A percentile compares a stretch with the other conserved stretches of the same genome.
Evolutionary conservation across 1,140 invertebrate genomes (phyloP).

Genomic region (Halesus radiatus): DNA sequence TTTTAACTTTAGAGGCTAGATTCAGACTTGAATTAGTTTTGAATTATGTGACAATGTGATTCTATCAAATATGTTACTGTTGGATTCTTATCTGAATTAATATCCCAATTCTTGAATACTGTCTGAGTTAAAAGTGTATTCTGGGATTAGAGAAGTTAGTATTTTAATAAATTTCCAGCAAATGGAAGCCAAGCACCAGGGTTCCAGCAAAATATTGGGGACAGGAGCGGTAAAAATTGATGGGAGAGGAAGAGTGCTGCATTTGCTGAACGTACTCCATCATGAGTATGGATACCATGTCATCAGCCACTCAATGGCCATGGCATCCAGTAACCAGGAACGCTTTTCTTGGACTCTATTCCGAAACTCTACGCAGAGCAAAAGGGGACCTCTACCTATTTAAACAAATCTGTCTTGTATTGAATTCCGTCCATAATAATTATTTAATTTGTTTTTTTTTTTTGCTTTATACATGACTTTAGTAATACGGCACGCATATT

Average conservation of each 20-base stretch:
- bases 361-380: conserved; percentile 18
- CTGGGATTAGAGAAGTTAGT: not conserved
- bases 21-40: no score
- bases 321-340: conserved; percentile 38
- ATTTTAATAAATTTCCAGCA: conserved; percentile 23
- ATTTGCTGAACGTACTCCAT: conserved; percentile 41
- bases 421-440: not conserved
- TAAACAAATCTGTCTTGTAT: not conserved
- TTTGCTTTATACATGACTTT: no score
- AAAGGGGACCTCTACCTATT: conserved; percentile 4
- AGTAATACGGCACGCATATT: no score
- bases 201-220: conserved; percentile 32
- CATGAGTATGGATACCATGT: conserved; percentile 45
- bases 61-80: no score
- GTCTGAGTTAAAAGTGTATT: no score
- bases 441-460: no score
- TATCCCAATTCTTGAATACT: no score
- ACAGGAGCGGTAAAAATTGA: conserved; percentile 39
- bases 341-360: conserved; percentile 45
- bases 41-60: no score
- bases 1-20: no score
- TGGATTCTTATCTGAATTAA: no score
- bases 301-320: conserved; percentile 43
- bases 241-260: conserved; percentile 37
- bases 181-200: conserved; percentile 34